Conservation (phyloP, 2,797 vertebrate genomes). For the Peromyscus aztecus region DNA sequence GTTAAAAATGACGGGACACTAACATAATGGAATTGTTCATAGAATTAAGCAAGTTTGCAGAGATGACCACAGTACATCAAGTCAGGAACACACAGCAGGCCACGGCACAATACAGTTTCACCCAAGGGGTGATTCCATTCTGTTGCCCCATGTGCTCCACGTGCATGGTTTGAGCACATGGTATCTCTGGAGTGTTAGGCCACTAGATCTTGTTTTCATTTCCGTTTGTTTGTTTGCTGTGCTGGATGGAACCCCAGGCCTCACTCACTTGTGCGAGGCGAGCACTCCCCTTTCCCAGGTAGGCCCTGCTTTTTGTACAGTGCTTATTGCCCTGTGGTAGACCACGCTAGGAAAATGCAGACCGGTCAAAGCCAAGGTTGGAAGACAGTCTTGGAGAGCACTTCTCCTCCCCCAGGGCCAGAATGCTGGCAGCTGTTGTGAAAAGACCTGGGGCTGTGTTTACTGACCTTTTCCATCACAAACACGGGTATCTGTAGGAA, state of each 20-base stretch:
- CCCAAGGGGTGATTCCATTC: background rate
- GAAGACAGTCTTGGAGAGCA: conserved; percentile 9
- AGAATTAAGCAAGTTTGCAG: conserved; percentile 2
- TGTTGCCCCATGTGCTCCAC: background rate
- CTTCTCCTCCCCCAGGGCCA: background rate
- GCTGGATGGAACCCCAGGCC: background rate
- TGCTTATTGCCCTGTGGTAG: background rate
- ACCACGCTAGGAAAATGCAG: background rate
- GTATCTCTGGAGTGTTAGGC: background rate
- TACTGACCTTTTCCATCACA: background rate
- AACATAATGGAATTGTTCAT: background rate
- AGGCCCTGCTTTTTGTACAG: background rate
- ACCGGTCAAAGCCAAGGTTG: background rate
- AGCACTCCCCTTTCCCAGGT: background rate
- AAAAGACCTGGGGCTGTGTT: background rate
- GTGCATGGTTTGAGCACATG: background rate
- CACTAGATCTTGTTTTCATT: background rate
- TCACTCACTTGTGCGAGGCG: background rate
- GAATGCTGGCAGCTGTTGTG: background rate
- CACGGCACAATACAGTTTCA: background rate
- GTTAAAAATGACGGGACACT: background rate
- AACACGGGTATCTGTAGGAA: background rate
- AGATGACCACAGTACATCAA: background rate
- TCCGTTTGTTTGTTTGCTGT: background rate
- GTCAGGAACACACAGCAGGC: too few species aligned